These are phyloP conservation scores for Dioctria rufipes DNA, from an alignment of 2,888 invertebrate species.

Conservation along the genomic window DNA sequence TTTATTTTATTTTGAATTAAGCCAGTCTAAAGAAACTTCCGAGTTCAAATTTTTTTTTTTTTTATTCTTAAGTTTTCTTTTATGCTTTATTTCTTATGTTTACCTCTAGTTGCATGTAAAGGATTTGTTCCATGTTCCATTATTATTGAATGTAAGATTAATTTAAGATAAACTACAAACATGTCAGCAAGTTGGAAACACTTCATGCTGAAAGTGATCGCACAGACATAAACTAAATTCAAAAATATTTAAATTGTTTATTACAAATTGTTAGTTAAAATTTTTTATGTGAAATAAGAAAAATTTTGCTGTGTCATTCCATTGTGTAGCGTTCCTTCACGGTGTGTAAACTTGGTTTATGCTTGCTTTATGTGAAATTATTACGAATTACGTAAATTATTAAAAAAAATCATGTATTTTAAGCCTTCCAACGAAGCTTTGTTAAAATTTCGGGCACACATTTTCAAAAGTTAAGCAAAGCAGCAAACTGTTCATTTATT, in stretches of 20 bases:
- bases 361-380: background rate
- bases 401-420: too few species aligned
- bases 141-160: conserved; percentile 2
- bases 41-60: background rate
- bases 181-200: background rate
- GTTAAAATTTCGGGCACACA: too few species aligned
- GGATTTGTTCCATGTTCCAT: conserved; percentile 20
- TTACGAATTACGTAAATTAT: too few species aligned
- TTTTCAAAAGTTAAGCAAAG: too few species aligned
- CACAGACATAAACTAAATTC: background rate
- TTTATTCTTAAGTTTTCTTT: background rate
- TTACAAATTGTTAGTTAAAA: too few species aligned
- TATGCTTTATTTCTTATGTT: background rate
- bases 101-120: background rate
- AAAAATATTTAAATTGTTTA: too few species aligned
- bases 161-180: conserved; percentile 2
- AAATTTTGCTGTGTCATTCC: conserved; percentile 1
- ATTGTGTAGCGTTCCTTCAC: background rate
- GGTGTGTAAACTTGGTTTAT: background rate
- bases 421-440: too few species aligned
- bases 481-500: too few species aligned
- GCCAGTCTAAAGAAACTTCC: too few species aligned
- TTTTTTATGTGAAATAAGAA: background rate
- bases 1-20: too few species aligned
- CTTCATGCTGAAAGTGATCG: conserved; percentile 17